phyloP scores from a whole-genome alignment of 2,113 vertebrate genomes.

The Isurus oxyrinchus region DNA sequence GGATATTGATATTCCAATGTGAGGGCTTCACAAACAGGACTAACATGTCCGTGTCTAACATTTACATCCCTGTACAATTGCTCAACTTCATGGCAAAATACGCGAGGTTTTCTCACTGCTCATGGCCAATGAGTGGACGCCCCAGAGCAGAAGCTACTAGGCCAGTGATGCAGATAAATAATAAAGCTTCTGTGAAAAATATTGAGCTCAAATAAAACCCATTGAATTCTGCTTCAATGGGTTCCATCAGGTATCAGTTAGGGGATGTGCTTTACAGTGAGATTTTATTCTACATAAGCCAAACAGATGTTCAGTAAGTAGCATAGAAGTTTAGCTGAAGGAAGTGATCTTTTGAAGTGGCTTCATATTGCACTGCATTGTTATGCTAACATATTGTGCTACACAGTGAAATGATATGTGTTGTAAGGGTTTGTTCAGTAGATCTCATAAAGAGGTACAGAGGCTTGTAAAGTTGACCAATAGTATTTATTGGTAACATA shows the following conservation, averaged over 20 bases:
- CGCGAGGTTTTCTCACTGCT: background rate
- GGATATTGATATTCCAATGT: background rate
- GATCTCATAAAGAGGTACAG: too few relatives aligned
- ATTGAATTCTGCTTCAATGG: background rate
- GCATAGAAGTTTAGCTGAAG: background rate
- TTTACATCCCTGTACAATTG: background rate
- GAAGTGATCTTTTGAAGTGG: conserved; percentile 12
- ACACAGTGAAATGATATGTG: background rate
- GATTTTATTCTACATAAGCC: background rate
- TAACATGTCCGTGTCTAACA: background rate
- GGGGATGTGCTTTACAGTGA: background rate
- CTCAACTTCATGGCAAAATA: background rate
- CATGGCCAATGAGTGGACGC: background rate
- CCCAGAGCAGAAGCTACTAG: background rate
- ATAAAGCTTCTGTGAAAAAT: background rate
- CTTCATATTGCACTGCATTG: background rate
- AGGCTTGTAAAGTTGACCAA: too few relatives aligned
- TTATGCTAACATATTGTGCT: background rate
- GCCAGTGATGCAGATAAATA: background rate
- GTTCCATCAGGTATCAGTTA: background rate
- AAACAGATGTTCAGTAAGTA: conserved; percentile 14
- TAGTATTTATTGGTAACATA: too few relatives aligned
- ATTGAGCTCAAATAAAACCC: background rate
- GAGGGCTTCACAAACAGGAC: background rate
- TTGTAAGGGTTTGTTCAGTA: too few relatives aligned